These are phyloP conservation scores for Gadopsis marmoratus DNA, from an alignment of 2,797 vertebrate genomes.

Conservation along the genomic window DNA sequence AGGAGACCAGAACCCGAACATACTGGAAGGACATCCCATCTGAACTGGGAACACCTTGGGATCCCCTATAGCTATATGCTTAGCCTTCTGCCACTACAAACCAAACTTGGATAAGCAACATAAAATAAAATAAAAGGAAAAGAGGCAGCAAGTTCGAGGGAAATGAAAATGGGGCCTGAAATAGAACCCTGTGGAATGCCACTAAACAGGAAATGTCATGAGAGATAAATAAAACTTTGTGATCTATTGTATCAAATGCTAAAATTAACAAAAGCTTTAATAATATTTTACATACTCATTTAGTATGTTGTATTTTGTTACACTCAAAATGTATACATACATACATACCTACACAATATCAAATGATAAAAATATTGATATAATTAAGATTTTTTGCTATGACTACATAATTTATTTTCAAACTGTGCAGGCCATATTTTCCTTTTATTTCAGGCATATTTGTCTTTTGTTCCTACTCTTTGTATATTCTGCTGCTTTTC, in stretches of 20 bases:
- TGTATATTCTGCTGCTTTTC: not conserved
- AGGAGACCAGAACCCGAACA: slow-evolving; percentile 9
- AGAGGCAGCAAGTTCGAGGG: not conserved
- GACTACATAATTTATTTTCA: no score
- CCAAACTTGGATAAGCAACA: not conserved
- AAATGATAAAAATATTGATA: not conserved
- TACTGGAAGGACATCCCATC: not conserved
- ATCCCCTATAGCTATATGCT: not conserved
- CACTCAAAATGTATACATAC: not conserved
- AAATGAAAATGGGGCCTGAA: slow-evolving; percentile 4
- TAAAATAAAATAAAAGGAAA: slow-evolving; percentile 3
- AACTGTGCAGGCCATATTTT: no score
- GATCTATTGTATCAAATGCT: not conserved
- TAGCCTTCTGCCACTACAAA: not conserved
- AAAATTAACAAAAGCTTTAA: not conserved
- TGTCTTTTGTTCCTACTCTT: not conserved
- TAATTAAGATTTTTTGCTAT: no score
- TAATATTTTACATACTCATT: not conserved
- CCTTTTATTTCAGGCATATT: not conserved
- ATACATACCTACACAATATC: not conserved
- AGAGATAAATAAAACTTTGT: not conserved
- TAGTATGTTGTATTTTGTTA: not conserved
- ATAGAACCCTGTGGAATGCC: not conserved
- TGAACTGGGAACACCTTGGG: slow-evolving; percentile 2
- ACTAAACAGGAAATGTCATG: not conserved